Evolutionary conservation across 2,888 invertebrate genomes (phyloP), one percentile per base, ranked within the genome.

Genomic region (Stenolophus ochropezus): DNA sequence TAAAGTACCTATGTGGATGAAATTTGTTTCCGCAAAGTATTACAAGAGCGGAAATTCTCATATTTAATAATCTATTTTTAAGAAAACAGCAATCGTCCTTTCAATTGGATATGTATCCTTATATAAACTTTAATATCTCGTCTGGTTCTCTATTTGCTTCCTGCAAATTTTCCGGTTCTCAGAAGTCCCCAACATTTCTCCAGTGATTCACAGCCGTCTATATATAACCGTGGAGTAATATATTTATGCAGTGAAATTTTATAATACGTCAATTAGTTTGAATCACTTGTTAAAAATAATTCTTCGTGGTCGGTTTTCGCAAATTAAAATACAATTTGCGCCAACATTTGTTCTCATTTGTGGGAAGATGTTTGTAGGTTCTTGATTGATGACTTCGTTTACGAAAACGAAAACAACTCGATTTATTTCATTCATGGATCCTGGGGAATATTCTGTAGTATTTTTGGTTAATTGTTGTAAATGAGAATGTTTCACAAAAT

Each of bases 211-310:
- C 1, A 14, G 5, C 21, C 61, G 21, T 47, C 69, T 69, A 69
- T 42, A 69, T 69, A 42, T 69, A 69, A 69, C 33, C 33, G 33
- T 42, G 27, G 42, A 69, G 69, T 47, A 69, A 69, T 20, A 27
- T 33, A 42, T 69, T 42, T 47, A 42, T 42, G 42, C 11, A 18
- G 42, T 69, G 42, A n/a, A 23, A 20, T 69, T 69, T 69, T 42
- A 33, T 20, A 69, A 69, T 21, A 69, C 69, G 69, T 69, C 69
- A 69, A 69, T 33, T 69, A 69, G 18, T 69, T 69, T 69, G 69
- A 69, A 69, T 69, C 69, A 69, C 20, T 69, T 18, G 33, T 69
- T 47, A 69, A 69, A 69, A 69, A 69, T 69, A 69, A 69, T 69
- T 69, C 27, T 21, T 18, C 42, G 42, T 16, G 21, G 42, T 25